phyloP scores from a whole-genome alignment of 1,140 invertebrate species.

The Drosophila parvula region DNA sequence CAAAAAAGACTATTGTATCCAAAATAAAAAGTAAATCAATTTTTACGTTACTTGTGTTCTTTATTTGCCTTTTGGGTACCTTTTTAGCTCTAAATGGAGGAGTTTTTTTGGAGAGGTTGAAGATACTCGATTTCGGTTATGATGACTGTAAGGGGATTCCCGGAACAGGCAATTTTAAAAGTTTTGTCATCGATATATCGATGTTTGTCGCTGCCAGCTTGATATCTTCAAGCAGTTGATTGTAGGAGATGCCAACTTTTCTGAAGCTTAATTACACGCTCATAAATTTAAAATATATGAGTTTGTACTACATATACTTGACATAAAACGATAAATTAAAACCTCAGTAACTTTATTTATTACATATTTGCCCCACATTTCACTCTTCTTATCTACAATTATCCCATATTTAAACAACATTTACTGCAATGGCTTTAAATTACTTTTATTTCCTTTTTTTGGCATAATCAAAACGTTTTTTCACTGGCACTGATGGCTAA shows the following conservation, averaged over 20 bases:
- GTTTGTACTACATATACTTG: too few relatives aligned
- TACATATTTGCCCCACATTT: background rate
- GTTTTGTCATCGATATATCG: background rate
- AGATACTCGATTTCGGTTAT: background rate
- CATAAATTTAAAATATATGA: background rate
- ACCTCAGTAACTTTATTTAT: background rate
- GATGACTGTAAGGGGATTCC: background rate
- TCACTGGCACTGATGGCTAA: conserved; percentile 9
- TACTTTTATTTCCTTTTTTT: conserved; percentile 21
- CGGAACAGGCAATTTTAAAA: background rate
- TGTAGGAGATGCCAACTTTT: background rate
- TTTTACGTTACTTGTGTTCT: background rate
- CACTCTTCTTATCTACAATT: background rate
- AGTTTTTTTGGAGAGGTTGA: background rate
- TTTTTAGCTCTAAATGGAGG: too few relatives aligned
- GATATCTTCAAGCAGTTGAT: background rate
- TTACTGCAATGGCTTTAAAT: background rate
- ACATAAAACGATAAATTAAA: background rate
- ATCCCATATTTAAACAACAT: background rate
- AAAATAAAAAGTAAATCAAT: conserved; percentile 47
- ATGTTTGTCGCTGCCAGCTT: background rate
- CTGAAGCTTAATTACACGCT: background rate
- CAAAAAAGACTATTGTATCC: conserved; percentile 58
- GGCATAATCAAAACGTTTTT: conserved; percentile 13
- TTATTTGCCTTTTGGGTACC: too few relatives aligned